A percentile compares a stretch with the other conserved stretches of the same genome.
Evolutionary conservation across 2,888 invertebrate species (phyloP).

Genomic region (Chirona hameri): DNA sequence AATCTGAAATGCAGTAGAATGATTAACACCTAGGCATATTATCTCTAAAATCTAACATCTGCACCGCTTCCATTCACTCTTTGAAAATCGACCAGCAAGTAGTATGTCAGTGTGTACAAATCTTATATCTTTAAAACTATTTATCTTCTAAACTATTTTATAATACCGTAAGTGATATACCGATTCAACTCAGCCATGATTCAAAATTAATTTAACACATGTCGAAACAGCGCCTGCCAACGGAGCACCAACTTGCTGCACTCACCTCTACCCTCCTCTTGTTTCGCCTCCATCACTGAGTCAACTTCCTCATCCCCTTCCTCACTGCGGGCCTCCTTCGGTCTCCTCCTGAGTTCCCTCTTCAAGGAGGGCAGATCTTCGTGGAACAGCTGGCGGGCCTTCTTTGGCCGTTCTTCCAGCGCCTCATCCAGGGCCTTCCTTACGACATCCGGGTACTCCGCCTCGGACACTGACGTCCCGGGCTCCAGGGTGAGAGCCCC

Average conservation of each 20-base stretch:
- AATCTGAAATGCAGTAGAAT: too few species aligned
- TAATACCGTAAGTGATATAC: too few species aligned
- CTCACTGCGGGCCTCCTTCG: not conserved
- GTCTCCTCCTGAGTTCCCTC: not conserved
- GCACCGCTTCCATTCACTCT: too few species aligned
- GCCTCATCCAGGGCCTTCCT: not conserved
- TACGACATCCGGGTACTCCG: not conserved
- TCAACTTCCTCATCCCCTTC: not conserved
- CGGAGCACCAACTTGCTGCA: not conserved
- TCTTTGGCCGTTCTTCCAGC: not conserved
- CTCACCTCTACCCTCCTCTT: not conserved
- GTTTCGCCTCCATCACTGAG: not conserved
- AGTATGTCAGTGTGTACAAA: too few species aligned
- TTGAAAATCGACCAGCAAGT: too few species aligned
- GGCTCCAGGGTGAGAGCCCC: not conserved
- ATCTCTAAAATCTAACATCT: too few species aligned
- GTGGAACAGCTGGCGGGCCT: not conserved
- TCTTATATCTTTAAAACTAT: too few species aligned
- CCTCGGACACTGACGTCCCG: not conserved
- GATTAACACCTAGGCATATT: too few species aligned
- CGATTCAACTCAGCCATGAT: too few species aligned
- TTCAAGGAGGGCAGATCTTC: not conserved
- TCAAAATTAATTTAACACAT: not conserved
- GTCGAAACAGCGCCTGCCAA: not conserved
- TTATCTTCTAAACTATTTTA: too few species aligned